Conservation (phyloP, 2,888 invertebrate species). For the Cancer borealis region DNA sequence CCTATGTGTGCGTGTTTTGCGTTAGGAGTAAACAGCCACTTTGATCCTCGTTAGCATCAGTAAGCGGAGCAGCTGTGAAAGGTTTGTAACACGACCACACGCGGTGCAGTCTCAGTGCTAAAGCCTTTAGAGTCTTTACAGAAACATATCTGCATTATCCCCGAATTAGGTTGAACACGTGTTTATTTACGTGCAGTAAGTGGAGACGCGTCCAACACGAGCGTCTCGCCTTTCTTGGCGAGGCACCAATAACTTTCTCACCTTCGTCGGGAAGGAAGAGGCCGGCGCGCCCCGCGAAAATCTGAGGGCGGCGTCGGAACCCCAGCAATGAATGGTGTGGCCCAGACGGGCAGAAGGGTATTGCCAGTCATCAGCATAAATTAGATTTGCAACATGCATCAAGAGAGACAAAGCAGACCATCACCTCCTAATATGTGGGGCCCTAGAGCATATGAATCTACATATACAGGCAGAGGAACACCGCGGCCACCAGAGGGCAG, state of each 20-base stretch:
- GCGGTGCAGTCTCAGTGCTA: not conserved
- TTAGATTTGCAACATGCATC: constrained; percentile 60
- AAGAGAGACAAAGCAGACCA: constrained; percentile 50
- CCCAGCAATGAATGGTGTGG: constrained; percentile 37
- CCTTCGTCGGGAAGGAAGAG: constrained; percentile 7
- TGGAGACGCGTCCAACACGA: constrained; percentile 18
- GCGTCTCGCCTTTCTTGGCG: not conserved
- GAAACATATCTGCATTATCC: constrained; percentile 9
- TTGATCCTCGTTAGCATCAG: not conserved
- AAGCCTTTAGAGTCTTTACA: not conserved
- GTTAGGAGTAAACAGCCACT: not conserved
- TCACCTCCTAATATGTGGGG: constrained; percentile 53
- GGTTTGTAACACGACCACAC: not conserved
- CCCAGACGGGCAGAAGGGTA: constrained; percentile 49
- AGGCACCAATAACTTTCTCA: constrained; percentile 32
- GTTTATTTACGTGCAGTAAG: constrained; percentile 24
- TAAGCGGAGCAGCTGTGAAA: not conserved
- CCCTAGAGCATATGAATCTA: constrained; percentile 39
- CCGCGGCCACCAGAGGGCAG: not conserved
- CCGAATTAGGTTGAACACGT: constrained; percentile 7
- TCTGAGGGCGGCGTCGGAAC: not conserved
- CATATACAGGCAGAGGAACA: constrained; percentile 40
- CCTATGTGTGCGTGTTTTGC: not conserved
- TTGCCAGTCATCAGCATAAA: constrained; percentile 60
- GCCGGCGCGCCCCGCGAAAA: not conserved